phyloP scores from a whole-genome alignment of 2,888 invertebrate genomes.

The Synanthedon myopaeformis region DNA sequence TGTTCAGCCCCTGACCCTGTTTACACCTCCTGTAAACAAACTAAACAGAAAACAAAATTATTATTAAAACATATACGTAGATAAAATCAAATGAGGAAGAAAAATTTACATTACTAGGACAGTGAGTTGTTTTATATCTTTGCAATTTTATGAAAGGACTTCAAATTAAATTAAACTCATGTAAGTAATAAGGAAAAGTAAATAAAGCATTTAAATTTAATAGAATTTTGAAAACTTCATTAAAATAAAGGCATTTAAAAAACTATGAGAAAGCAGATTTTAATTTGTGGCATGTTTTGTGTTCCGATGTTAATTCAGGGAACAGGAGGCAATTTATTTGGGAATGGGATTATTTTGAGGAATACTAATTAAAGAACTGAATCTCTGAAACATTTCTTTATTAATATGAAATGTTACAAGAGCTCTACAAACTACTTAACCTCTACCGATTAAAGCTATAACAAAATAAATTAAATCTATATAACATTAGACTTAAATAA shows the following conservation, averaged over 20 bases:
- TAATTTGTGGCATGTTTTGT: no score
- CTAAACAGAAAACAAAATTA: conserved; percentile 17
- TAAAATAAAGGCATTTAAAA: no score
- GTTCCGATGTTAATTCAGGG: no score
- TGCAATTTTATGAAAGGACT: no score
- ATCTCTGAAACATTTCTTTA: conserved; percentile 57
- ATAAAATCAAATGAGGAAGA: neutral
- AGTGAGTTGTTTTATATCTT: neutral
- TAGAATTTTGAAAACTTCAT: no score
- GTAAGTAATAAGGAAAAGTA: no score
- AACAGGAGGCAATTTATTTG: neutral
- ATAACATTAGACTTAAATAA: no score
- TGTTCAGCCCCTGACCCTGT: conserved; percentile 26
- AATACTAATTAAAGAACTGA: conserved; percentile 31
- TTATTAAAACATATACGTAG: conserved; percentile 12
- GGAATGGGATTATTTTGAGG: conserved; percentile 14
- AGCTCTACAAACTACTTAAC: conserved; percentile 10
- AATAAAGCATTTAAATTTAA: no score
- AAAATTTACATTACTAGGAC: neutral
- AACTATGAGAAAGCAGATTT: no score
- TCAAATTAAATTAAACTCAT: no score
- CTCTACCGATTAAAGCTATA: neutral
- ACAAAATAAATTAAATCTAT: no score
- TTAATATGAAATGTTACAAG: conserved; percentile 49
- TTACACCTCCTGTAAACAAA: conserved; percentile 36